Evolutionary conservation across 2,797 vertebrate genomes (phyloP).

Genomic region (Liasis olivaceus): DNA sequence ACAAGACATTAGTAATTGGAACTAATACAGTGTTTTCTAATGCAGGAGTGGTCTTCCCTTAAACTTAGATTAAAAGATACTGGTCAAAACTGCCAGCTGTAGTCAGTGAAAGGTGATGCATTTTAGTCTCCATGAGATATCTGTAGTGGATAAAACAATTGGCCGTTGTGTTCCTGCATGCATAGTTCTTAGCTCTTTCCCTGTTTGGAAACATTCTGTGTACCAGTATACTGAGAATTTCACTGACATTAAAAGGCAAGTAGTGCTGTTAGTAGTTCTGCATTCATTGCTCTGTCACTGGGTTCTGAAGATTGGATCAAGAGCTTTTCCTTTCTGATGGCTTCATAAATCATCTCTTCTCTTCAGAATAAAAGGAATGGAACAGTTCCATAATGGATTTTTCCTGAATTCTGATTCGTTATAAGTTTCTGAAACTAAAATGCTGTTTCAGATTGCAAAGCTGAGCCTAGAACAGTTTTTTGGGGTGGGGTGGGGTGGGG

Average conservation of each 20-base stretch:
- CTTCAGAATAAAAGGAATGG: not conserved
- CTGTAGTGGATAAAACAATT: not conserved
- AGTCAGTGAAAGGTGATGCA: not conserved
- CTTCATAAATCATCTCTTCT: not conserved
- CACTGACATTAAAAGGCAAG: not conserved
- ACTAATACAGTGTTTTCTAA: not conserved
- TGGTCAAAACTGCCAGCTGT: not conserved
- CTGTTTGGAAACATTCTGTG: not conserved
- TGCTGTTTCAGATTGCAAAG: not conserved
- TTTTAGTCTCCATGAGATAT: not conserved
- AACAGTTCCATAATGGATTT: not conserved
- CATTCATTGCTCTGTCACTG: not conserved
- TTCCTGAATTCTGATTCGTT: not conserved
- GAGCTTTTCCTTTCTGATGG: not conserved
- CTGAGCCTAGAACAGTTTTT: not conserved
- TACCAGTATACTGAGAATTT: not conserved
- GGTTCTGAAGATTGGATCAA: not conserved
- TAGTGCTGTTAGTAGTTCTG: not conserved
- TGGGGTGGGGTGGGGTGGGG: too few species aligned
- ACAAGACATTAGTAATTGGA: too few species aligned
- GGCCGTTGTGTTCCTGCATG: not conserved
- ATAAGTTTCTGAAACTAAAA: not conserved
- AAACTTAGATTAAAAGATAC: not conserved
- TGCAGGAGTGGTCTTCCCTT: not conserved
- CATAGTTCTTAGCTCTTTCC: not conserved